phyloP scores from a whole-genome alignment of 2,888 invertebrate species.

The Alloscopus bannaensis region DNA sequence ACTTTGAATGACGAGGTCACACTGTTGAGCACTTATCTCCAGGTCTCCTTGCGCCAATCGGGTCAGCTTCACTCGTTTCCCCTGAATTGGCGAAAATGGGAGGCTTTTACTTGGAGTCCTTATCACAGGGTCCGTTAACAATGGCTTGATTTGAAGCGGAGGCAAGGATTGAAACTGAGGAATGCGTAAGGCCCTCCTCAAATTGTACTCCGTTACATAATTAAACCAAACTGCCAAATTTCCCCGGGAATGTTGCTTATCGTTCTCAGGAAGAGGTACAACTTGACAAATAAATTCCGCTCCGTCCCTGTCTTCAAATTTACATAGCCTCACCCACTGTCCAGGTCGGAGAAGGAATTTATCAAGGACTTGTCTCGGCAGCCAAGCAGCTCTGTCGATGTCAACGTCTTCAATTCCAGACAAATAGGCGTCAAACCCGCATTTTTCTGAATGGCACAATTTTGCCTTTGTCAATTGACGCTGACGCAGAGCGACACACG shows the following conservation, averaged over 20 bases:
- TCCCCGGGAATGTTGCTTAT: background rate
- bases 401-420: constrained; percentile 17
- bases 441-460: no score
- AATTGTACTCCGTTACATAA: constrained; percentile 41
- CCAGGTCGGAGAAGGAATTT: constrained; percentile 35
- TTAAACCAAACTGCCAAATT: constrained; percentile 5
- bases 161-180: constrained; percentile 27
- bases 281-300: constrained; percentile 36
- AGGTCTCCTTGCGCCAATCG: background rate
- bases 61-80: constrained; percentile 24
- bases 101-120: constrained; percentile 19
- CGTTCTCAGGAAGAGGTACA: constrained; percentile 3
- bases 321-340: constrained; percentile 43
- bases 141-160: constrained; percentile 23
- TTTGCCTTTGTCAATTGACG: constrained; percentile 1
- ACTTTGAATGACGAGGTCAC: constrained; percentile 27
- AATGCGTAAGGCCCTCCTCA: constrained; percentile 33
- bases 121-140: constrained; percentile 39
- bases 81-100: constrained; percentile 34
- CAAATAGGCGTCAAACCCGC: background rate
- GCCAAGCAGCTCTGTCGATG: constrained; percentile 30
- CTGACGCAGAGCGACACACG: constrained; percentile 21
- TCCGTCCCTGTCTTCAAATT: background rate
- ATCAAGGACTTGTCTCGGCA: background rate
- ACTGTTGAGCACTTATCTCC: background rate